Percentiles rank a stretch among this genome's conserved stretches.
Conservation (phyloP, 2,113 vertebrate species). For the Cepphus grylle region DNA sequence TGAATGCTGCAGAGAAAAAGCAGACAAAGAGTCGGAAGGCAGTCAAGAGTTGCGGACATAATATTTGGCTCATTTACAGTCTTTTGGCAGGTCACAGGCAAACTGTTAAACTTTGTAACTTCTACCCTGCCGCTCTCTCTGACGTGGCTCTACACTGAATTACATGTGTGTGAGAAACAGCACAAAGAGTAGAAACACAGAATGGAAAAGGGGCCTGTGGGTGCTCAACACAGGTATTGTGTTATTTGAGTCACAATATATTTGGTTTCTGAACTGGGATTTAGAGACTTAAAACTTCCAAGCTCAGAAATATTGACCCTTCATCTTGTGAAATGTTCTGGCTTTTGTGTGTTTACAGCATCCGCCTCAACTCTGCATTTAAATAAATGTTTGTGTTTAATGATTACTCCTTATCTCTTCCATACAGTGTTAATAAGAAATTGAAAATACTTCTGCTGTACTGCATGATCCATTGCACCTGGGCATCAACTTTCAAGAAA, state of each 20-base stretch:
- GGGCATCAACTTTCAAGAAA: not conserved
- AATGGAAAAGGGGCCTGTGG: not conserved
- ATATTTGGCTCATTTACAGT: not conserved
- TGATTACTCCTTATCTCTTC: not conserved
- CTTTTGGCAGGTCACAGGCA: not conserved
- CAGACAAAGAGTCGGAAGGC: not conserved
- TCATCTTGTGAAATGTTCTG: not conserved
- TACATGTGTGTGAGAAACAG: not conserved
- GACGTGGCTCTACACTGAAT: not conserved
- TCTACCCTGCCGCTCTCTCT: not conserved
- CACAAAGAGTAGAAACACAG: not conserved
- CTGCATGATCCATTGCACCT: not conserved
- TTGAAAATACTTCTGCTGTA: not conserved
- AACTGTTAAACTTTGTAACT: not conserved
- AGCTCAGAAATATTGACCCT: not conserved
- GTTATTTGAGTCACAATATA: not conserved
- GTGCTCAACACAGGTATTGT: not conserved
- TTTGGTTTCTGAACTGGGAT: not conserved
- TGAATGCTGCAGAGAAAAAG: not conserved
- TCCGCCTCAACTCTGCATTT: not conserved
- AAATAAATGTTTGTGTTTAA: conserved; percentile 10
- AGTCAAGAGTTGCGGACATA: not conserved
- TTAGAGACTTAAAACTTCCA: not conserved
- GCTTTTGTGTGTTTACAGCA: not conserved
- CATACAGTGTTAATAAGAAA: conserved; percentile 27